Conservation (phyloP, 2,888 invertebrate genomes). For the Resseliella maxima region DNA sequence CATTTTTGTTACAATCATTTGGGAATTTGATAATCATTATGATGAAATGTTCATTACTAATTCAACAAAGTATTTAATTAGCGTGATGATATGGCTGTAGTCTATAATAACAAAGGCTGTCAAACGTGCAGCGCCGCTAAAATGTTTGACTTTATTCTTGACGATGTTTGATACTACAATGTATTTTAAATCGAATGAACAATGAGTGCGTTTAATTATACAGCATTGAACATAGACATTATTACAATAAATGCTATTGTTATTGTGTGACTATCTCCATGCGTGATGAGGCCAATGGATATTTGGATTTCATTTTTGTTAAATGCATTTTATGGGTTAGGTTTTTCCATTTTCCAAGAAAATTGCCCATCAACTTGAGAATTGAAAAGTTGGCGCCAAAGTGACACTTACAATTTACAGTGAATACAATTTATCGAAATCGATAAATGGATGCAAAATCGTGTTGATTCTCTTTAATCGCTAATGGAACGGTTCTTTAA, state of each 20-base stretch:
- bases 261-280: too few relatives aligned
- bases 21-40: not conserved
- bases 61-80: conserved; percentile 8
- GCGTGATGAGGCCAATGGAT: too few relatives aligned
- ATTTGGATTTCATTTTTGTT: too few relatives aligned
- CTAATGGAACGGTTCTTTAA: not conserved
- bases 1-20: not conserved
- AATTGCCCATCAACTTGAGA: not conserved
- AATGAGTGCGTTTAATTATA: too few relatives aligned
- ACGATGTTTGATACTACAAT: too few relatives aligned
- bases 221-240: too few relatives aligned
- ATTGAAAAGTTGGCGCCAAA: not conserved
- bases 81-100: not conserved
- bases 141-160: too few relatives aligned
- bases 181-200: too few relatives aligned
- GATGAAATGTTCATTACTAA: not conserved
- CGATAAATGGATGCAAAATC: not conserved
- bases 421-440: not conserved
- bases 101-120: not conserved
- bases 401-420: not conserved
- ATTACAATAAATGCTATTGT: too few relatives aligned
- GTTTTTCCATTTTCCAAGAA: not conserved
- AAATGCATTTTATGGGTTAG: conserved; percentile 7
- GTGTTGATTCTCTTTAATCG: not conserved
- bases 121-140: too few relatives aligned